Conservation (phyloP, 2,888 invertebrate genomes). For the Keiferia lycopersicella region DNA sequence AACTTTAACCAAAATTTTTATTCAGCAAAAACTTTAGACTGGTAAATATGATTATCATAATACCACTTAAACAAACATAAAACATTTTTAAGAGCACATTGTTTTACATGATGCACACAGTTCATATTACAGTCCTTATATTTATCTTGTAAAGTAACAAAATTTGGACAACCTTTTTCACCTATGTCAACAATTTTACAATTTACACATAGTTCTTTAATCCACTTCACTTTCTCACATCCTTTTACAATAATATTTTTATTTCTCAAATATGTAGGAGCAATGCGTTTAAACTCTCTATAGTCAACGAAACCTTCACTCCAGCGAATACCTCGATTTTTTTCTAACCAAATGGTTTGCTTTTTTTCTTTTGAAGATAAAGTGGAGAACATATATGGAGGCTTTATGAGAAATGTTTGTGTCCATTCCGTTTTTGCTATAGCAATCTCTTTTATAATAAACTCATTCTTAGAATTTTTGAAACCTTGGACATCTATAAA, state of each 20-base stretch:
- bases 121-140: background rate
- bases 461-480: conserved; percentile 17
- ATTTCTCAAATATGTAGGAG: conserved; percentile 15
- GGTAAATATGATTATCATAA: background rate
- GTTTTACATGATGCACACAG: too few species aligned
- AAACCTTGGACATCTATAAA: conserved; percentile 26
- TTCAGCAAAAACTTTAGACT: background rate
- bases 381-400: conserved; percentile 26
- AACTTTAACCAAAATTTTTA: background rate
- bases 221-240: conserved; percentile 27
- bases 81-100: too few species aligned
- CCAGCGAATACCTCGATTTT: conserved; percentile 24
- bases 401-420: conserved; percentile 23
- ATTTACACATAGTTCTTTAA: conserved; percentile 22
- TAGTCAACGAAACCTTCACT: conserved; percentile 18
- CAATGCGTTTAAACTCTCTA: too few species aligned
- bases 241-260: conserved; percentile 27
- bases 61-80: background rate
- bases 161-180: conserved; percentile 25
- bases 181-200: conserved; percentile 25
- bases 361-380: conserved; percentile 21
- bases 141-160: conserved; percentile 22
- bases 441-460: conserved; percentile 23
- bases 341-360: conserved; percentile 28
- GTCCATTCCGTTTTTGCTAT: background rate